A percentile compares a stretch with the other conserved stretches of the same genome.
Evolutionary conservation across 2,113 vertebrate genomes (phyloP).

Genomic region (Alexandromys fortis): DNA sequence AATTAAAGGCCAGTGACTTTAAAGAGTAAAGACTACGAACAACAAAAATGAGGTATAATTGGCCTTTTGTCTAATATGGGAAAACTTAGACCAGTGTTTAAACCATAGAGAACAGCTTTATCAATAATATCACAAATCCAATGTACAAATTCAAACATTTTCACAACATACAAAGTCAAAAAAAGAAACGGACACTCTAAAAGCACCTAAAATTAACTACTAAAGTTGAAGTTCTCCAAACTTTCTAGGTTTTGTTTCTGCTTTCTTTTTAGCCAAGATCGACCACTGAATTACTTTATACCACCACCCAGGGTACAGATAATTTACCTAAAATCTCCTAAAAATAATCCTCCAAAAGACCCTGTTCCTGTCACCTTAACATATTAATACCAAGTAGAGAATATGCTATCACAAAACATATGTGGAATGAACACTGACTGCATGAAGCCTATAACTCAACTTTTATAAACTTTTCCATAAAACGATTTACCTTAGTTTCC

Average conservation of each 20-base stretch:
- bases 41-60: background rate
- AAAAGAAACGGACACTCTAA: constrained; percentile 47
- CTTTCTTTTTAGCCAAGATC: background rate
- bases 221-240: constrained; percentile 47
- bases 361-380: background rate
- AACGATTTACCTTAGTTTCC: background rate
- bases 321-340: background rate
- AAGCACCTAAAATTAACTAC: constrained; percentile 61
- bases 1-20: constrained; percentile 50
- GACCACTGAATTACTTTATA: constrained; percentile 49
- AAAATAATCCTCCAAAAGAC: constrained; percentile 34
- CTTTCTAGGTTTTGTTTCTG: background rate
- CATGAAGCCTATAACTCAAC: background rate
- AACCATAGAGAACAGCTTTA: background rate
- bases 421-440: background rate
- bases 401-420: background rate
- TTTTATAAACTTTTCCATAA: background rate
- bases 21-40: background rate
- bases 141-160: constrained; percentile 62
- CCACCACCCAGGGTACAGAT: constrained; percentile 34
- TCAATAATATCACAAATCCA: constrained; percentile 26
- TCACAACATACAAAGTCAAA: constrained; percentile 53
- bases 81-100: constrained; percentile 28
- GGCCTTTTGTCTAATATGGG: background rate
- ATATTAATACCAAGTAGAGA: background rate